Evolutionary conservation across 2,888 invertebrate species (phyloP).

Genomic region (Palloptera scutellata): DNA sequence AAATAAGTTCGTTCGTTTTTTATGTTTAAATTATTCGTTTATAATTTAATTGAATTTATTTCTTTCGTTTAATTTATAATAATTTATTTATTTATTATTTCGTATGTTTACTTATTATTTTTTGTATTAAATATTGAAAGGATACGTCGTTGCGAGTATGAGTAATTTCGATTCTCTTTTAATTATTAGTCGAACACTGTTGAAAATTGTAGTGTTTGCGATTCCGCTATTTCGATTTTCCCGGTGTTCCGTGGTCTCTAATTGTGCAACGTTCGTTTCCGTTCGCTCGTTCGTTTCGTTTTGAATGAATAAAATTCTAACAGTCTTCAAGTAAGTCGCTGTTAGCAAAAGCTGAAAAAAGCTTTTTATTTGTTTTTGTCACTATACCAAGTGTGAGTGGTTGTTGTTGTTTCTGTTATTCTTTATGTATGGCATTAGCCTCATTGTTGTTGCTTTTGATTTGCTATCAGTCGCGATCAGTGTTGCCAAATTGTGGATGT

Average conservation of each 20-base stretch:
- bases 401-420: not conserved
- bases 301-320: slow-evolving; percentile 35
- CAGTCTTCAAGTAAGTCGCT: slow-evolving; percentile 13
- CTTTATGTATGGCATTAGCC: not conserved
- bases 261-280: slow-evolving; percentile 53
- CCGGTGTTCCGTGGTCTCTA: slow-evolving; percentile 25
- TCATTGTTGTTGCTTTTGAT: not conserved
- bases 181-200: not conserved
- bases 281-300: slow-evolving; percentile 56
- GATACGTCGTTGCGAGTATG: slow-evolving; percentile 3
- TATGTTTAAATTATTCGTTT: slow-evolving; percentile 1
- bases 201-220: slow-evolving; percentile 18
- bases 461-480: not conserved
- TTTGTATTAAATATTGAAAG: slow-evolving; percentile 16
- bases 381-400: too few species aligned
- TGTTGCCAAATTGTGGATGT: too few species aligned
- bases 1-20: slow-evolving; percentile 10
- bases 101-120: slow-evolving; percentile 8
- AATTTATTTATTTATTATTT: slow-evolving; percentile 26
- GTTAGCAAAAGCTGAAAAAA: slow-evolving; percentile 9
- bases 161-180: slow-evolving; percentile 31
- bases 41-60: not conserved
- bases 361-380: slow-evolving; percentile 8
- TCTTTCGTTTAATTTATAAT: slow-evolving; percentile 18
- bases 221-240: slow-evolving; percentile 20